A percentile compares a stretch with the other conserved stretches of the same genome.
phyloP scores from a whole-genome alignment of 2,888 invertebrate genomes.

The Diloba caeruleocephala region DNA sequence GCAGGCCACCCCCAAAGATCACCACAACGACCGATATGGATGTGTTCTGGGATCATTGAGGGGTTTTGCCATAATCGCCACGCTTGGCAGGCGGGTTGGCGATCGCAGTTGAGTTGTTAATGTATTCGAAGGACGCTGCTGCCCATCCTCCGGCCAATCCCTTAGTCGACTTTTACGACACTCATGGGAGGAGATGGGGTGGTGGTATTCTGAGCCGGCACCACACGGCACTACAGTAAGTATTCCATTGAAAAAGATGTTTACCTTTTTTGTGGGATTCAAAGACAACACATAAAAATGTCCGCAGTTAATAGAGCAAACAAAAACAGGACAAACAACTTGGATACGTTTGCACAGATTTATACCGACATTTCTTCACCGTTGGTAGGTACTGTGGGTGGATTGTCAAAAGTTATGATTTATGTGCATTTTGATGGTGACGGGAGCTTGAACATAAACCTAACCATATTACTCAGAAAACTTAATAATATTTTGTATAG shows the following conservation, averaged over 20 bases:
- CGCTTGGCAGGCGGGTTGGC: too few species aligned
- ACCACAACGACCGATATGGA: too few species aligned
- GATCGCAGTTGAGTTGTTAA: too few species aligned
- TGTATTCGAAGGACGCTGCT: too few species aligned
- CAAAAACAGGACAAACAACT: conserved; percentile 62
- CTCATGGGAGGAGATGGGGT: too few species aligned
- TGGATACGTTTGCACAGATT: conserved; percentile 64
- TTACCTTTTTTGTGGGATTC: conserved; percentile 21
- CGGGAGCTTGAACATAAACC: conserved; percentile 64
- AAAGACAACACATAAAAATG: conserved; percentile 49
- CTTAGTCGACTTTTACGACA: too few species aligned
- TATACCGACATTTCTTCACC: conserved; percentile 66
- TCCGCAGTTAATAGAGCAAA: conserved; percentile 59
- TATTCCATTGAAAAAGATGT: background rate
- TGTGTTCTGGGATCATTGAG: too few species aligned
- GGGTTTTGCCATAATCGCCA: too few species aligned
- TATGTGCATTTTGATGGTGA: conserved; percentile 78
- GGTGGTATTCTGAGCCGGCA: too few species aligned
- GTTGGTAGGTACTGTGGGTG: conserved; percentile 58
- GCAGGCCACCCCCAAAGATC: too few species aligned
- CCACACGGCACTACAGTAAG: background rate
- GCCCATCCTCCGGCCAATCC: too few species aligned
- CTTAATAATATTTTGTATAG: conserved; percentile 66
- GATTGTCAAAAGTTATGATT: conserved; percentile 74
- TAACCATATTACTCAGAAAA: conserved; percentile 61